Evolutionary conservation across 2,888 invertebrate genomes (phyloP).

Genomic region (Dryocosmus kuriphilus): DNA sequence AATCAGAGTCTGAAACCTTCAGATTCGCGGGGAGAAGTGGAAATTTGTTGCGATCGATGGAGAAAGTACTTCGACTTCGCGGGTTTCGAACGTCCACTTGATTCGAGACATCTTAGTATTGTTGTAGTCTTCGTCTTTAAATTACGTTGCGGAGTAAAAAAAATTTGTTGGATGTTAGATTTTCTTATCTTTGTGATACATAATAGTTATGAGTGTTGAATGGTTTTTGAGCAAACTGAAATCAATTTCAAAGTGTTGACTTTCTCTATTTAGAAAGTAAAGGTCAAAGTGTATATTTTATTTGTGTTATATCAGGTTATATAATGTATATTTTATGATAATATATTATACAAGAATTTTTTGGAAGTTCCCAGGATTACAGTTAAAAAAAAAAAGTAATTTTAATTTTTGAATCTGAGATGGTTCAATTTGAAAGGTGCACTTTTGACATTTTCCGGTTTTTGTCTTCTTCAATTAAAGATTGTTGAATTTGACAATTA

Average conservation of each 20-base stretch:
- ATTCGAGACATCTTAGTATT: neutral
- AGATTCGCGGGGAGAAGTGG: neutral
- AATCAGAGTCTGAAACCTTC: neutral
- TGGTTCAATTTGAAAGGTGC: no score
- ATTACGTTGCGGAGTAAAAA: neutral
- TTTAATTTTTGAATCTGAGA: no score
- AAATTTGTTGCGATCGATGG: constrained; percentile 27
- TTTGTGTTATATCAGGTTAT: neutral
- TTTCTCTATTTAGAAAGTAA: neutral
- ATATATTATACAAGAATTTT: no score
- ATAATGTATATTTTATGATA: neutral
- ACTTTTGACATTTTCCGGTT: no score
- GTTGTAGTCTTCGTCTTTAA: neutral
- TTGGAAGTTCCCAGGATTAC: no score
- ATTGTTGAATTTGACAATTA: no score
- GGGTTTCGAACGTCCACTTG: constrained; percentile 18
- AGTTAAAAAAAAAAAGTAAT: no score
- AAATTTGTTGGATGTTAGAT: neutral
- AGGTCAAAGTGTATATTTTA: neutral
- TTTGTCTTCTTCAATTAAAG: no score
- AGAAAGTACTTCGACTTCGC: constrained; percentile 60
- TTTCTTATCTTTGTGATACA: neutral
- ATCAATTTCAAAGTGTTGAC: neutral
- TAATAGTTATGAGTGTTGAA: neutral
- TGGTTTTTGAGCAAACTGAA: neutral